Percentiles rank a stretch among this genome's conserved stretches.
Evolutionary conservation across 2,888 invertebrate genomes (phyloP).

Genomic region (Drosophila trichaetosa): DNA sequence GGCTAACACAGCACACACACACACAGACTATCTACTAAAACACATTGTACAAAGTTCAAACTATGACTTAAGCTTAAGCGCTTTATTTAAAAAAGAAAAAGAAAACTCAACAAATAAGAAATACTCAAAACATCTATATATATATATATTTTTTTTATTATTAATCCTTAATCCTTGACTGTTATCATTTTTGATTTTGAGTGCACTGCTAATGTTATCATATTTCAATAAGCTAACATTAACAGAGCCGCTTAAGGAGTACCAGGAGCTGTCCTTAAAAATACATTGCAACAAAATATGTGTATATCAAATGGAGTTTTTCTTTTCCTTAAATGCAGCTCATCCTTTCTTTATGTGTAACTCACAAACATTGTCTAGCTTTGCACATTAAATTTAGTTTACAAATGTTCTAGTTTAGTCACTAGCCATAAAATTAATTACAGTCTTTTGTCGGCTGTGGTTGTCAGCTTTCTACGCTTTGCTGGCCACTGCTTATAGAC

Average conservation of each 20-base stretch:
- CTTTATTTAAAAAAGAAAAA: conserved; percentile 55
- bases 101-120: conserved; percentile 32
- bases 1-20: conserved; percentile 52
- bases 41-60: conserved; percentile 76
- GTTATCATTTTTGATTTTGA: conserved; percentile 58
- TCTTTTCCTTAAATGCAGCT: neutral
- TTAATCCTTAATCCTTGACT: conserved; percentile 63
- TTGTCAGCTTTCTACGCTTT: conserved; percentile 68
- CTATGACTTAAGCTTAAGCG: conserved; percentile 70
- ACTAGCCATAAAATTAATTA: conserved; percentile 46
- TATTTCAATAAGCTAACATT: conserved; percentile 31
- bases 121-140: conserved; percentile 63
- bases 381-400: neutral
- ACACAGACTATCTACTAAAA: conserved; percentile 59
- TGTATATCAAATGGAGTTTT: conserved; percentile 18
- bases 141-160: conserved; percentile 27
- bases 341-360: neutral
- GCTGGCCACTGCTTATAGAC: conserved; percentile 42
- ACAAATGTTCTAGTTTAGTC: conserved; percentile 45
- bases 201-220: conserved; percentile 42
- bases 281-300: conserved; percentile 61
- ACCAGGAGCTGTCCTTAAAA: conserved; percentile 33
- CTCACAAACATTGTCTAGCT: neutral
- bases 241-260: conserved; percentile 18
- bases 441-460: conserved; percentile 27